Evolutionary conservation across 2,888 invertebrate species (phyloP), one percentile per base, ranked within the genome.

Genomic region (Chrysolina haemoptera): DNA sequence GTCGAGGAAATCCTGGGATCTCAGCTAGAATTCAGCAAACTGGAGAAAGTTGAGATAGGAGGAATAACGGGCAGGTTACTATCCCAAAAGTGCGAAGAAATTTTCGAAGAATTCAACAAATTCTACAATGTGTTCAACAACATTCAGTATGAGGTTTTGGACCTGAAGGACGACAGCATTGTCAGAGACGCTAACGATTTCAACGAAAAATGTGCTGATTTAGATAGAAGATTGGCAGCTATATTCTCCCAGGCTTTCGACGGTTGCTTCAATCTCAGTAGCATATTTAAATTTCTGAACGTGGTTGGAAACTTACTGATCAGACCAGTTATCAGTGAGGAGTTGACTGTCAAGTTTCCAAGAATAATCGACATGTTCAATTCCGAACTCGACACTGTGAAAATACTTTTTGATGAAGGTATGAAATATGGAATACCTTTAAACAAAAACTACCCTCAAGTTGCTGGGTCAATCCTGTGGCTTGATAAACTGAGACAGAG

Each of bases 231-330:
- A 76, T 89, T 98, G 48, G 95, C 95, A 0, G 93, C 94, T 18
- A 91, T 96, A 76, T 94, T 97, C 82, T 91, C 93, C 12, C 93
- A 94, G 83, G 95, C 94, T 0, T 93, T 96, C 80, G 93, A 94
- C 72, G 97, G 97, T 82, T 95, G 95, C 79, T 90, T 90, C 78
- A 93, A 92, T 46, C 85, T 93, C 10, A 92, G 92, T 79, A 89
- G 90, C 62, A 87, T 90, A 59, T 92, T 92, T 81, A 93, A 93
- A 87, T 90, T 93, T 75, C 73, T 85, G 20, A 84, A 84, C 67
- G 81, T 87, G 11, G 80, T 85, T 77, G 96, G 96, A 0, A 91
- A 92, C 69, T 88, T 97, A 70, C 89, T 94, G 67, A 92, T 95
- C 67, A 90, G 97, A 12, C 93, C 94, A 0, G 89, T 94, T 27